Evolutionary conservation across 2,888 invertebrate species (phyloP).

Genomic region (Lamproptera curius): DNA sequence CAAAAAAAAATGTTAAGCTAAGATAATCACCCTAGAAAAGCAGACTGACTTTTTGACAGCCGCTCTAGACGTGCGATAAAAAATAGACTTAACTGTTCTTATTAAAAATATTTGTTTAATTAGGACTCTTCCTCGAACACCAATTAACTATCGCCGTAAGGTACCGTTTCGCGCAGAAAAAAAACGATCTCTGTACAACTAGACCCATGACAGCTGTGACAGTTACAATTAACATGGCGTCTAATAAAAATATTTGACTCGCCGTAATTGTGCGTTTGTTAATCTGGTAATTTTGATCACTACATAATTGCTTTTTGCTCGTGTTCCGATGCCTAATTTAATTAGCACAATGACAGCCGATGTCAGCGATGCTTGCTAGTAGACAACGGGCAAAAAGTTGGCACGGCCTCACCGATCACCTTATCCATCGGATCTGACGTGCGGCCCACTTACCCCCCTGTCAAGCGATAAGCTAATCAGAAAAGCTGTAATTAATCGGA

Average conservation of each 20-base stretch:
- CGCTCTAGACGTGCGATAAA: no score
- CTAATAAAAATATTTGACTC: conserved; percentile 15
- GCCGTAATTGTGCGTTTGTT: conserved; percentile 19
- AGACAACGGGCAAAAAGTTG: conserved; percentile 52
- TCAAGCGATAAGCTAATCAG: conserved; percentile 56
- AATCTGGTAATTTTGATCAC: conserved; percentile 28
- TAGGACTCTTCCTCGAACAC: no score
- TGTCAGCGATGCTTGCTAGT: conserved; percentile 39
- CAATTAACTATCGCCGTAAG: no score
- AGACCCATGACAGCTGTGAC: conserved; percentile 14
- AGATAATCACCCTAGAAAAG: no score
- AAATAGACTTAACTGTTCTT: no score
- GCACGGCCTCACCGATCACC: conserved; percentile 33
- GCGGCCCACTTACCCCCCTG: conserved; percentile 51
- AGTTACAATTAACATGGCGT: conserved; percentile 17
- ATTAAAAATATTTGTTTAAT: no score
- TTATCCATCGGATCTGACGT: conserved; percentile 42
- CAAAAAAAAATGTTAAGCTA: no score
- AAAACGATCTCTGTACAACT: conserved; percentile 4
- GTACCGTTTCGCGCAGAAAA: not conserved
- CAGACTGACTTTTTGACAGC: no score
- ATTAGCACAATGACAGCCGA: conserved; percentile 56
- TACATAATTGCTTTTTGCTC: conserved; percentile 31
- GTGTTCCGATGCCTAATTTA: conserved; percentile 46
- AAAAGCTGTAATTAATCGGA: conserved; percentile 63